Conservation (phyloP, 2,888 invertebrate genomes). For the Chloroclysta siterata region DNA sequence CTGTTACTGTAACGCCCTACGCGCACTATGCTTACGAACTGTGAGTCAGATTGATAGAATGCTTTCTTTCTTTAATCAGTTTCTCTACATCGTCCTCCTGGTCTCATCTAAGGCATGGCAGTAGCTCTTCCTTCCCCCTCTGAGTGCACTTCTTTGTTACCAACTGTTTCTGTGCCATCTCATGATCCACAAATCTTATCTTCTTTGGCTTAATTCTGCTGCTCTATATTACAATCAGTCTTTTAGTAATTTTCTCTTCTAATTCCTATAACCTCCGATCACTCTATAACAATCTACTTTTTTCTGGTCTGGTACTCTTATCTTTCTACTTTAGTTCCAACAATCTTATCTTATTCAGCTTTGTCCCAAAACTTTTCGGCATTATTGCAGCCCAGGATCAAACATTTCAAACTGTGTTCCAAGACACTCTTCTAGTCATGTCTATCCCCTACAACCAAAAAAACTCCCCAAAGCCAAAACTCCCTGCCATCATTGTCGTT, state of each 20-base stretch:
- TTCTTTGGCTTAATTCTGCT: background rate
- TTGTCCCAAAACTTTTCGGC: background rate
- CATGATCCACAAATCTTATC: background rate
- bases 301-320: background rate
- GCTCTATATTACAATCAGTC: background rate
- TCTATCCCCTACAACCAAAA: background rate
- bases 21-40: conserved; percentile 53
- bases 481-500: too few relatives aligned
- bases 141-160: background rate
- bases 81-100: background rate
- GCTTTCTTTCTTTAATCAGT: background rate
- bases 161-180: background rate
- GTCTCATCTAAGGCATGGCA: too few relatives aligned
- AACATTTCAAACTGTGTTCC: background rate
- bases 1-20: conserved; percentile 68
- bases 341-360: background rate
- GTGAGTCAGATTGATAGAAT: conserved; percentile 37
- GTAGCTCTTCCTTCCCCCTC: too few relatives aligned
- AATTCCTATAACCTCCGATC: background rate
- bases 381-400: background rate
- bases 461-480: too few relatives aligned
- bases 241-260: background rate
- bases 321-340: too few relatives aligned
- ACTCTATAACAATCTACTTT: too few relatives aligned
- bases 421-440: background rate